Conservation (phyloP, 2,888 invertebrate species). For the Hipparchia sbordonii region DNA sequence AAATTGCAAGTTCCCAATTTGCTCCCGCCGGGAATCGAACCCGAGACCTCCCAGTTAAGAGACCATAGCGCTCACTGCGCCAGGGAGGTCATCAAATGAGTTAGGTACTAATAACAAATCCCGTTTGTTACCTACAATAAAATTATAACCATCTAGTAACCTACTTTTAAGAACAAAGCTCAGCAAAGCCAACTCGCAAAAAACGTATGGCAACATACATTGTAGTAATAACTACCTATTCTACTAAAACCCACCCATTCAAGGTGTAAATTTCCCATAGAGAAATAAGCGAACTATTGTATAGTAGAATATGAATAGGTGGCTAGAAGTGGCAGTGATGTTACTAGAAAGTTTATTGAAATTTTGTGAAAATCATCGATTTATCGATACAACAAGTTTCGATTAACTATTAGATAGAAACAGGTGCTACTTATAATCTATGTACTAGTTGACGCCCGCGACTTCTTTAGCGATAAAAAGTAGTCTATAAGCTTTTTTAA, state of each 20-base stretch:
- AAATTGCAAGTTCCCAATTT: too few relatives aligned
- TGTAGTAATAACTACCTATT: background rate
- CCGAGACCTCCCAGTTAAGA: too few relatives aligned
- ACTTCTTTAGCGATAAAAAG: too few relatives aligned
- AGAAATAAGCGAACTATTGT: conserved; percentile 10
- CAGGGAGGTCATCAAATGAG: too few relatives aligned
- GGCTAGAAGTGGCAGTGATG: background rate
- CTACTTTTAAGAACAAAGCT: conserved; percentile 10
- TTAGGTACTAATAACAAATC: background rate
- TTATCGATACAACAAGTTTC: background rate
- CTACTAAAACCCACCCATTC: background rate
- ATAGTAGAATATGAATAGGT: background rate
- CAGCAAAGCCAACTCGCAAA: background rate
- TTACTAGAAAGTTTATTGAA: conserved; percentile 8
- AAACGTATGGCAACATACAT: background rate
- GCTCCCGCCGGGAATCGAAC: too few relatives aligned
- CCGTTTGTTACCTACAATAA: background rate
- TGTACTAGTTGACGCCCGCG: too few relatives aligned
- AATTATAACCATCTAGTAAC: background rate
- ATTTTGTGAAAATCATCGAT: conserved; percentile 10
- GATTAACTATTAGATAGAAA: too few relatives aligned
- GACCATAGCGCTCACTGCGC: too few relatives aligned
- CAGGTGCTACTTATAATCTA: too few relatives aligned
- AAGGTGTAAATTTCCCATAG: conserved; percentile 5
- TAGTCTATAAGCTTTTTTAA: too few relatives aligned